Percentiles rank a stretch among this genome's conserved stretches.
Conservation (phyloP, 2,113 vertebrate species). For the Myiozetetes cayanensis region DNA sequence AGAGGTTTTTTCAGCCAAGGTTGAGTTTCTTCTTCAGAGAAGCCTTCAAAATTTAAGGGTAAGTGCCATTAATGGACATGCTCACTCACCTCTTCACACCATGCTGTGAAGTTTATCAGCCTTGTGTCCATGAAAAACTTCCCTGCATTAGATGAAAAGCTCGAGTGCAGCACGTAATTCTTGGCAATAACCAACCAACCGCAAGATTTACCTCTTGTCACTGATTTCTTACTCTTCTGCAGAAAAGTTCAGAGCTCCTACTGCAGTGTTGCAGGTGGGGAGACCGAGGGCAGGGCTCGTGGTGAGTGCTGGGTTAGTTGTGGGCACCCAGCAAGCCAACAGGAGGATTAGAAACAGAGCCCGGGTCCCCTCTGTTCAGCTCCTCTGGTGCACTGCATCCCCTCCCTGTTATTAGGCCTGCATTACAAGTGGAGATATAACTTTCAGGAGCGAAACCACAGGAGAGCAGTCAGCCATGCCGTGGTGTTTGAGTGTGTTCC, state of each 20-base stretch:
- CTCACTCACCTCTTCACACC: background rate
- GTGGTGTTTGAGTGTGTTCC: constrained; percentile 30
- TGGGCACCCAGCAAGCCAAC: background rate
- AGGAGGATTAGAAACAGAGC: background rate
- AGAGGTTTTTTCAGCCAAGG: background rate
- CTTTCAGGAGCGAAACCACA: background rate
- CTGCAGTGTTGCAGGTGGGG: background rate
- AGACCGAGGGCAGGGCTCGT: background rate
- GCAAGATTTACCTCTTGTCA: background rate
- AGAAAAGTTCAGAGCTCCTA: background rate
- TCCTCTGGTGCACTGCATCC: background rate
- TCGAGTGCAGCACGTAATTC: background rate
- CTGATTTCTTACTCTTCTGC: background rate
- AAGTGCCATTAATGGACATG: background rate
- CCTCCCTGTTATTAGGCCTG: background rate
- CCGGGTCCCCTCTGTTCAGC: background rate
- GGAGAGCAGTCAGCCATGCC: constrained; percentile 33
- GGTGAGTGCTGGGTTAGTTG: background rate
- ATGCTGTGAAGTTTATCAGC: background rate
- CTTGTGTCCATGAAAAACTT: background rate
- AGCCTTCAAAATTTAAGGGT: background rate
- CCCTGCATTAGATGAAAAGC: background rate
- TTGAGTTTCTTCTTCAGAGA: background rate
- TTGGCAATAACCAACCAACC: background rate
- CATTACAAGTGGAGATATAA: background rate